Evolutionary conservation across 2,113 vertebrate species (phyloP), one percentile per base, ranked within the genome.

Genomic region (Tyto alba): DNA sequence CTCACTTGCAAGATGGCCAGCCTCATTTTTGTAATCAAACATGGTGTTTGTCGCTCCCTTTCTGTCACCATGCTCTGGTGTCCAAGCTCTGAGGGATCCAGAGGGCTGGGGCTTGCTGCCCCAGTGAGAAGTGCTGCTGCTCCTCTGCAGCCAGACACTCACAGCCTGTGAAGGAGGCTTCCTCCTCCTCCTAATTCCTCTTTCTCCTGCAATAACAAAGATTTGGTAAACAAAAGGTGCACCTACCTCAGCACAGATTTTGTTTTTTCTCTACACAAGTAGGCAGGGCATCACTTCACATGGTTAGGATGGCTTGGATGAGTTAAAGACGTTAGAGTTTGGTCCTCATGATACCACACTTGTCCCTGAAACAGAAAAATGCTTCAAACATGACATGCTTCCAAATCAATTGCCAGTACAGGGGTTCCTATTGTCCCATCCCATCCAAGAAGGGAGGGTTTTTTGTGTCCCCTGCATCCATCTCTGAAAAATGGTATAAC

Each of bases 231-330:
- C 29, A 41, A 40, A 55, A 75, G 57, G 47, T 16, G 18, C 73
- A 21, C 36, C 47, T 22, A 5, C 25, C n/a, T 62, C 52, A 55
- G 71, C 38, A 26, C 5, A 43, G 59, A 4, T 11, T 30, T 23
- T 21, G 27, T 6, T 50, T 50, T 38, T 52, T 23, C 64, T 29
- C 0, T 1, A 2, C 11, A 7, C 0, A 0, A 13, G 19, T 5
- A 50, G 26, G 18, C 57, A 57, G 43, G 45, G 21, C 52, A 16
- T 45, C 15, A 4, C 32, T 75, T 2, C 0, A 4, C 8, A 1
- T 25, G 8, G 32, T 53, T 45, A 11, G 45, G n/a, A 3, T 47
- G 23, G 30, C 53, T 93, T 5, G 7, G 32, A 9, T 50, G 77
- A 19, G 29, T 19, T 74, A 23, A 32, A 45, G 23, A 27, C 36